Evolutionary conservation across 2,888 invertebrate genomes (phyloP), one percentile per base, ranked within the genome.

Genomic region (Hoplodrina ambigua): DNA sequence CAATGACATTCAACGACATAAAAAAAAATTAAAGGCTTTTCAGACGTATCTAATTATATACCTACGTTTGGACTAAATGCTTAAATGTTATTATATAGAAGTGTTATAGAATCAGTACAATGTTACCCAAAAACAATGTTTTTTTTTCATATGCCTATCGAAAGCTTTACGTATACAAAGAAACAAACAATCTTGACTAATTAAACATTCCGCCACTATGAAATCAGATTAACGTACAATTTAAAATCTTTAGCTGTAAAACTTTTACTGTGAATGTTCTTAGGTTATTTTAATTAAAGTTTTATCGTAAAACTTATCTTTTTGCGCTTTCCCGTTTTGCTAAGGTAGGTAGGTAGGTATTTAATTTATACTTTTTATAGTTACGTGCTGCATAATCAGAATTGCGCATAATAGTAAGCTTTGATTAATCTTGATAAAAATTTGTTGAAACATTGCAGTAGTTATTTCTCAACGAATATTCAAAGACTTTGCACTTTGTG

Each of bases 251-350:
- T 6, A 11, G 17, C 20, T 33, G 13, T 30, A 41, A 56, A 75
- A 62, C 25, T 67, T 75, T 19, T 13, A 69, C 60, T 15, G 57
- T 59, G 20, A 57, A 60, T 15, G 11, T 41, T 53, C 4, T 50
- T 19, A 55, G n/a, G 46, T 20, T 57, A 20, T 57, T 76, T 66
- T 62, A 62, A 64, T 67, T 70, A 64, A 65, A 68, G 53, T 75
- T 68, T 65, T 52, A 44, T 10, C 17, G 25, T 53, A 65, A 61
- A 78, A 66, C 10, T 59, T 68, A 49, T 46, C 50, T 49, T 67
- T 59, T 69, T 52, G 20, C 7, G 49, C 20, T 19, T 62, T 56
- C 5, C 33, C 20, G 49, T 44, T n/a, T 41, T 6, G 37, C 30
- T 37, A 41, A 41, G 15, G 25, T 25, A 25, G 25, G 25, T 25